A percentile compares a stretch with the other conserved stretches of the same genome.
phyloP scores from a whole-genome alignment of 2,113 vertebrate genomes.

The Sciurus niger region DNA sequence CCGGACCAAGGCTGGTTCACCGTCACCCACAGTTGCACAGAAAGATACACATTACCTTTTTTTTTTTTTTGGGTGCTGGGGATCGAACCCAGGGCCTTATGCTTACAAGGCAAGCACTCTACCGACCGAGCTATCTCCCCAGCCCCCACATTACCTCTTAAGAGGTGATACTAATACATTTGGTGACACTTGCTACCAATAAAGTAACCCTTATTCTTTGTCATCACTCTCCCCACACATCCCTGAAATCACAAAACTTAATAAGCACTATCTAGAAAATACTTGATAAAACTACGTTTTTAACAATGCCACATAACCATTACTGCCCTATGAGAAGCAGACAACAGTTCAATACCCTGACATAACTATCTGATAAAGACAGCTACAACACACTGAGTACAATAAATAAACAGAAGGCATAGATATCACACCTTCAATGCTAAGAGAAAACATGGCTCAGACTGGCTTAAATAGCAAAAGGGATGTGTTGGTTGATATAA shows the following conservation, averaged over 20 bases:
- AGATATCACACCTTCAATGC: not conserved
- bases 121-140: no score
- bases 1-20: not conserved
- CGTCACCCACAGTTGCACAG: not conserved
- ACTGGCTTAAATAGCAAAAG: not conserved
- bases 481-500: not conserved
- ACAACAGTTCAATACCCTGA: not conserved
- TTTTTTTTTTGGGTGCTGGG: no score
- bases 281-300: not conserved
- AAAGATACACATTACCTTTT: not conserved
- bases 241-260: constrained; percentile 24
- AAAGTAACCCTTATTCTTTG: not conserved
- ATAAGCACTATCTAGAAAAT: not conserved
- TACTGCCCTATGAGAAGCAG: not conserved
- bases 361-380: not conserved
- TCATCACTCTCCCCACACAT: not conserved
- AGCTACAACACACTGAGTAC: not conserved
- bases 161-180: not conserved
- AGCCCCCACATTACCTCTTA: not conserved
- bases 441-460: not conserved
- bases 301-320: not conserved
- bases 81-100: no score
- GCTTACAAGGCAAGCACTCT: no score
- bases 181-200: not conserved
- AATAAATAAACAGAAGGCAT: not conserved